Evolutionary conservation across 2,797 vertebrate genomes (phyloP), one percentile per base, ranked within the genome.

Genomic region (Schizopygopsis malacanthus): DNA sequence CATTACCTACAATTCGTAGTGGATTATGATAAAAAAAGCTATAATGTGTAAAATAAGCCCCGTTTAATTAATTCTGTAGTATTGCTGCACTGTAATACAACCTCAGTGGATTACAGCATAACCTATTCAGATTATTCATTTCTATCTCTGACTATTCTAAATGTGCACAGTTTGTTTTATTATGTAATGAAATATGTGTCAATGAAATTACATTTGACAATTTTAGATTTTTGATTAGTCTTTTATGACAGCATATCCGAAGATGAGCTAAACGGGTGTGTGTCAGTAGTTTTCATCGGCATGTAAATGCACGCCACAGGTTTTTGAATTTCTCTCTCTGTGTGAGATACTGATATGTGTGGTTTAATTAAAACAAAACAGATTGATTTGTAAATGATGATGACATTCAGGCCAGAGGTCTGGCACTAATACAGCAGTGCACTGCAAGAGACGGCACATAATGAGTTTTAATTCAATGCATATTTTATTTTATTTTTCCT

Each of bases 151-250:
- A 56, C n/a, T 59, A 25, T 69, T 65, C 28, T 65, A 2, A 65
- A 8, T 52, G 25, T 61, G 70, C 11, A 54, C 82, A 75, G 28
- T 43, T 59, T 45, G 28, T 71, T 15, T 47, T 41, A 16, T 56
- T 43, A 78, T 84, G n/a, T 59, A 84, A 84, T 70, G n/a, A 56
- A 56, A 83, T 63, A 73, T 25, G 63, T 69, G 69, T 77, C 9
- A 54, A 20, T 67, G 10, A 52, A 41, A 84, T 77, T 75, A 11
- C 54, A 10, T 15, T 81, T 67, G 25, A 45, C 79, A 67, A 7
- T 80, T 80, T 80, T 47, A 47, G 5, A 20, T 67, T 50, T 80
- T 47, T 33, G 8, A n/a, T 67, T 18, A 47, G 72, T 67, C 37
- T 78, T 39, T 78, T n/a, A 50, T 76, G 72, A 39, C 20, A 37